Conservation (phyloP, 2,888 invertebrate genomes). For the Cephus runcator region DNA sequence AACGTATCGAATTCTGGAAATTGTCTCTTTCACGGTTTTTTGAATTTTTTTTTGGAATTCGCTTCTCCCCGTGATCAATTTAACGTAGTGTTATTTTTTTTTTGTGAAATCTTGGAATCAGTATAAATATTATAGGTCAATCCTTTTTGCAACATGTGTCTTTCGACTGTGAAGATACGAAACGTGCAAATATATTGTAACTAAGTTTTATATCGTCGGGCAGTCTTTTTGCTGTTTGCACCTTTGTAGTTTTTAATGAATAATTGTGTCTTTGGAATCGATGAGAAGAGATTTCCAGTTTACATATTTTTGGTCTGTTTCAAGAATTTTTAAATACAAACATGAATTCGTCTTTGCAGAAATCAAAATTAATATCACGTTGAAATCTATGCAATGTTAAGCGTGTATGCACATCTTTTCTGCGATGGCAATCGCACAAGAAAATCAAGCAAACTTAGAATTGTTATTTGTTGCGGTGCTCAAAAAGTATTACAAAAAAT, state of each 20-base stretch:
- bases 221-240: neutral
- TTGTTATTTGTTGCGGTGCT: too few relatives aligned
- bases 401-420: neutral
- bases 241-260: neutral
- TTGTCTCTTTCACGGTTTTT: neutral
- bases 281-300: neutral
- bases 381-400: neutral
- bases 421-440: too few relatives aligned
- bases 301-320: neutral
- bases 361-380: neutral
- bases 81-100: too few relatives aligned
- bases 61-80: too few relatives aligned
- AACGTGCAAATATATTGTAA: too few relatives aligned
- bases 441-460: neutral
- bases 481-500: neutral
- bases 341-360: neutral
- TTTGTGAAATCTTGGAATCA: too few relatives aligned
- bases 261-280: too few relatives aligned
- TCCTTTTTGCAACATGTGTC: too few relatives aligned
- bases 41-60: too few relatives aligned
- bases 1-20: neutral
- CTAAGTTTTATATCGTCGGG: too few relatives aligned
- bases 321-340: neutral
- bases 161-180: too few relatives aligned
- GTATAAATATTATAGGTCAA: too few relatives aligned